Evolutionary conservation across 2,113 vertebrate genomes (phyloP).

Genomic region (Chloropsis hardwickii): DNA sequence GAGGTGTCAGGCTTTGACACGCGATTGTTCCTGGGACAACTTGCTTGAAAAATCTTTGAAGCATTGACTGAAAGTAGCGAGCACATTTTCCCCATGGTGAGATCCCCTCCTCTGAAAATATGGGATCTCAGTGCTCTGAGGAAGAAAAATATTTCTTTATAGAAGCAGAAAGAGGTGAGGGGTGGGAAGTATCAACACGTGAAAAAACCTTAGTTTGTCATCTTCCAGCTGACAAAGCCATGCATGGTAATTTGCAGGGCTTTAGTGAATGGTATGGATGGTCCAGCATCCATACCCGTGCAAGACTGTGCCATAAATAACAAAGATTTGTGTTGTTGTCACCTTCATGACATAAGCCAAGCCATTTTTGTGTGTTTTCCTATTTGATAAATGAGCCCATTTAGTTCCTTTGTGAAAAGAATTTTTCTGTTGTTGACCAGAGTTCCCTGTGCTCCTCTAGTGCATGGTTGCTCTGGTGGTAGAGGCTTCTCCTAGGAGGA

Average conservation of each 20-base stretch:
- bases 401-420: neutral
- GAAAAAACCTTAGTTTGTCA: neutral
- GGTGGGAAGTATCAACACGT: neutral
- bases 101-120: neutral
- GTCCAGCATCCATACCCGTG: neutral
- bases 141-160: neutral
- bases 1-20: neutral
- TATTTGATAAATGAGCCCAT: neutral
- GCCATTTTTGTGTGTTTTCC: neutral
- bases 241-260: neutral
- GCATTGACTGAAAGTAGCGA: neutral
- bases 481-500: neutral
- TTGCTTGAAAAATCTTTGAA: neutral
- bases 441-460: neutral
- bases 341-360: neutral
- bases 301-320: neutral
- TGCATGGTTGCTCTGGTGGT: neutral
- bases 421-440: neutral
- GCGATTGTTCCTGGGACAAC: neutral
- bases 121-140: neutral
- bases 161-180: neutral
- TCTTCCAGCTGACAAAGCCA: neutral
- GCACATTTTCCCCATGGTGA: neutral
- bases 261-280: neutral
- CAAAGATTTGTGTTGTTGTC: neutral